Evolutionary conservation across 1,140 invertebrate genomes (phyloP).

Genomic region (Scaptomyza graminum): DNA sequence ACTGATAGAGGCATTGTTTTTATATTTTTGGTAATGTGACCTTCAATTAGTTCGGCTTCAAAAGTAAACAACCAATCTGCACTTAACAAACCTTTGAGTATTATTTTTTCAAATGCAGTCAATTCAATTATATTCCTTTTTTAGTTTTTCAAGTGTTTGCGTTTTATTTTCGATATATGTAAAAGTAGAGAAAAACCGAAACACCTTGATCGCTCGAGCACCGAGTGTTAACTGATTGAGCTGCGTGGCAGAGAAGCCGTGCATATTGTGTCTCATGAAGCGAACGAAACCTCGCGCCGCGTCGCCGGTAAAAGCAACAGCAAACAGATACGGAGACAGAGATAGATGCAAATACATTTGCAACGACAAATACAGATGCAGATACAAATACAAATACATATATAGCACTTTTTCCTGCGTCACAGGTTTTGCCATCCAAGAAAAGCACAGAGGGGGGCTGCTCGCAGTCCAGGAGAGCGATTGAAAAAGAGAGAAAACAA

Average conservation of each 20-base stretch:
- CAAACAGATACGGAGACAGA: conserved; percentile 7
- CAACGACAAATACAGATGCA: not conserved
- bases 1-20: not conserved
- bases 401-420: conserved; percentile 33
- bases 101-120: not conserved
- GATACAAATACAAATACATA: not conserved
- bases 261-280: conserved; percentile 62
- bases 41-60: conserved; percentile 32
- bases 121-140: conserved; percentile 31
- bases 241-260: conserved; percentile 50
- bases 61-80: conserved; percentile 4
- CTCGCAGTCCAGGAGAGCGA: not conserved
- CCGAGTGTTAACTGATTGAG: conserved; percentile 66
- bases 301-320: conserved; percentile 21
- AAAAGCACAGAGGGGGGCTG: conserved; percentile 1
- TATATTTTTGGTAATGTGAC: conserved; percentile 16
- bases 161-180: not conserved
- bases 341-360: not conserved
- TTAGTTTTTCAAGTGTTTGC: not conserved
- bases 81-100: conserved; percentile 32
- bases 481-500: not conserved
- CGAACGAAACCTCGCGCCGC: conserved; percentile 2
- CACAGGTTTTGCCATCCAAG: conserved; percentile 8
- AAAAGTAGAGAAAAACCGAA: conserved; percentile 22
- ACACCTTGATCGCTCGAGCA: conserved; percentile 71